Conservation (phyloP, 2,113 vertebrate species). For the Verasper variegatus region DNA sequence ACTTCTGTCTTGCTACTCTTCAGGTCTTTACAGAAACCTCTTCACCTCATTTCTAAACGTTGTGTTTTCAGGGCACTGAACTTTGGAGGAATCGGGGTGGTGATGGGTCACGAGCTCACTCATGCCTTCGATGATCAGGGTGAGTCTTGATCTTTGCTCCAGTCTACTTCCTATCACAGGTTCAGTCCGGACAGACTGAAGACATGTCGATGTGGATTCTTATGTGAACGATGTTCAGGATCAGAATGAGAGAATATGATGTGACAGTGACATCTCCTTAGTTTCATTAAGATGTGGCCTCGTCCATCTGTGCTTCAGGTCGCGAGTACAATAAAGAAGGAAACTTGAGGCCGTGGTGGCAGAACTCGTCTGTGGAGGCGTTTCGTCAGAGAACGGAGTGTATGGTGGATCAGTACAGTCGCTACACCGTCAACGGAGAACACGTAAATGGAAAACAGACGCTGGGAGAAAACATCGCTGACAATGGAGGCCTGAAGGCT, state of each 20-base stretch:
- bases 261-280: too few relatives aligned
- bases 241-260: background rate
- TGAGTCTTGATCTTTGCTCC: constrained; percentile 67
- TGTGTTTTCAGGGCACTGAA: constrained; percentile 89
- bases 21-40: background rate
- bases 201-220: too few relatives aligned
- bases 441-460: constrained; percentile 94
- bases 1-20: too few relatives aligned
- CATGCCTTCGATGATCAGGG: constrained; percentile 99
- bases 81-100: constrained; percentile 96
- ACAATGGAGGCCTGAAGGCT: constrained; percentile 96
- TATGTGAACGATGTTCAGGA: background rate
- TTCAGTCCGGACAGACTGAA: too few relatives aligned
- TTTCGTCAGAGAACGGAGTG: constrained; percentile 93
- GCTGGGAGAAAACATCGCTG: constrained; percentile 95
- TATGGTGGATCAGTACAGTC: constrained; percentile 92
- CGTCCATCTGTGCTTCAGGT: constrained; percentile 74
- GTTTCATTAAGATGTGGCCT: background rate
- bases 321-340: constrained; percentile 96
- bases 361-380: constrained; percentile 91
- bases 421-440: constrained; percentile 90
- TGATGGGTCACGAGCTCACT: constrained; percentile 98
- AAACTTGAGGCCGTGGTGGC: constrained; percentile 96
- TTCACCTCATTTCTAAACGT: background rate
- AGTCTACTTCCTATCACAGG: background rate